A percentile compares a stretch with the other conserved stretches of the same genome.
phyloP scores from a whole-genome alignment of 2,888 invertebrate species.

The Mechanitis messenoides region DNA sequence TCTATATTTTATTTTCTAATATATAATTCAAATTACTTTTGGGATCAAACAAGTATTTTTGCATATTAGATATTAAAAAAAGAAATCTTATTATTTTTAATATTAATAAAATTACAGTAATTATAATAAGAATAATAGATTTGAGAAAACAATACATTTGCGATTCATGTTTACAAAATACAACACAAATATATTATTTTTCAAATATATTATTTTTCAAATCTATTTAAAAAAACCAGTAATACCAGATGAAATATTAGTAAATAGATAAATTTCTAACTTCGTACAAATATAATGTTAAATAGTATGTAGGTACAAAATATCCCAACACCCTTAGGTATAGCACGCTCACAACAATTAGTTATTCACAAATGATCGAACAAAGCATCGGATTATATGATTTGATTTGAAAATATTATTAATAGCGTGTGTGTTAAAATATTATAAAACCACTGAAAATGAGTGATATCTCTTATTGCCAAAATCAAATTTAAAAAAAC shows the following conservation, averaged over 20 bases:
- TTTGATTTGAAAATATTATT: background rate
- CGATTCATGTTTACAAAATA: background rate
- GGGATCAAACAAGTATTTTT: no score
- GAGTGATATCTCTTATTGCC: no score
- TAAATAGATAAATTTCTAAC: constrained; percentile 8
- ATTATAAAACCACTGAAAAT: no score
- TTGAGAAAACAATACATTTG: background rate
- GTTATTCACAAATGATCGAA: constrained; percentile 51
- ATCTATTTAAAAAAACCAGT: background rate
- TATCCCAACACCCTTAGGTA: constrained; percentile 41
- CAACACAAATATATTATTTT: background rate
- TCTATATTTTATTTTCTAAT: no score
- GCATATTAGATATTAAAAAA: no score
- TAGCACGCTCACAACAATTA: constrained; percentile 62
- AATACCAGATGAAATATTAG: constrained; percentile 2
- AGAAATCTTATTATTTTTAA: no score
- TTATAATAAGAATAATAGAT: no score
- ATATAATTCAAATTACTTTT: no score
- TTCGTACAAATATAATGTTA: constrained; percentile 11
- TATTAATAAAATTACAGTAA: no score
- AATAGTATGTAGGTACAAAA: constrained; percentile 5
- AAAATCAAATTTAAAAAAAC: no score
- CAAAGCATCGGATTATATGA: constrained; percentile 15
- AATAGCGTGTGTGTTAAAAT: no score
- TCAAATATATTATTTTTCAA: background rate